These are phyloP conservation scores for Diprion similis DNA, from an alignment of 1,140 invertebrate species.

Conservation along the genomic window DNA sequence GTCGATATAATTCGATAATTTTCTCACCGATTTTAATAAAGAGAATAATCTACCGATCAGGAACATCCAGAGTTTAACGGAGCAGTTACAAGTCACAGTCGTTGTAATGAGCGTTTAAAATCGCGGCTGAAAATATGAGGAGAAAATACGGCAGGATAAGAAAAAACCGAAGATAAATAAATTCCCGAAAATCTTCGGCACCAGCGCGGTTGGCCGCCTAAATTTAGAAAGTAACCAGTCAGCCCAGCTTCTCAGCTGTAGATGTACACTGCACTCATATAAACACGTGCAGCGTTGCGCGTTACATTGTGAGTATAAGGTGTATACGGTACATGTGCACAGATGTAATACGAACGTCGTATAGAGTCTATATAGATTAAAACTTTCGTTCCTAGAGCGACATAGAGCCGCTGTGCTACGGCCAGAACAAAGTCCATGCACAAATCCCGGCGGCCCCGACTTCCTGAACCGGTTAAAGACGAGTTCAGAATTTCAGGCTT, in stretches of 20 bases:
- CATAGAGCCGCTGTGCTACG: no score
- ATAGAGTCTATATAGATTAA: no score
- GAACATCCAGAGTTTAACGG: no score
- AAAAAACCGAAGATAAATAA: background rate
- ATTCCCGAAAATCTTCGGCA: background rate
- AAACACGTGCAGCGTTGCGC: background rate
- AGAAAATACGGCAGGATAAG: background rate
- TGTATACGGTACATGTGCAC: no score
- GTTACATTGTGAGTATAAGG: background rate
- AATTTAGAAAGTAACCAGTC: conserved; percentile 48
- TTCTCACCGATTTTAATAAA: background rate
- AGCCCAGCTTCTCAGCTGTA: conserved; percentile 29
- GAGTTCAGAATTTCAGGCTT: no score
- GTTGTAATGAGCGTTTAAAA: background rate
- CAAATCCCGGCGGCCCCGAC: no score
- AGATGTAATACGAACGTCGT: no score
- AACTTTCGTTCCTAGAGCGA: no score
- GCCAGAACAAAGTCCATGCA: no score
- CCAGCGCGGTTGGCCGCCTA: conserved; percentile 29
- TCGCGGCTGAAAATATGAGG: no score
- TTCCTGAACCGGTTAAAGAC: no score
- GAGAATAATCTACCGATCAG: background rate
- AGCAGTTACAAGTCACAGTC: background rate
- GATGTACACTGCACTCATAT: background rate
- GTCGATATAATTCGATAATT: no score